Evolutionary conservation across 2,888 invertebrate species (phyloP), one percentile per base, ranked within the genome.

Genomic region (Bombylius major): DNA sequence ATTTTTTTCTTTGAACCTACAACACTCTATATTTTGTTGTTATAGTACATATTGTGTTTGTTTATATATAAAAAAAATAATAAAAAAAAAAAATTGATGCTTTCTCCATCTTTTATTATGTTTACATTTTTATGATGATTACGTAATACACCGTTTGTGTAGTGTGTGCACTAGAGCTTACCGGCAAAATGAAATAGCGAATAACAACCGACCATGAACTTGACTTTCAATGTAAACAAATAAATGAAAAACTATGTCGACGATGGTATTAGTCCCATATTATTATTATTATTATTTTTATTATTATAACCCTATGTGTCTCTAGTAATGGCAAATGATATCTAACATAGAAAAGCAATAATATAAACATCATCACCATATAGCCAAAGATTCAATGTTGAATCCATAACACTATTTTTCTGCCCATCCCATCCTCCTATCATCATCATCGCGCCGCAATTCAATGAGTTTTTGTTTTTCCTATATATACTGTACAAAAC

Each of bases 191-290:
- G 58, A 60, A 56, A 57, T 56, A 60, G 59, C 57, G 58, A 61
- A 62, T 57, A 60, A 60, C 54, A 61, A 61, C 56, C 62, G 62
- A 59, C 62, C 62, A 58, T 62, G 62, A 62, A 62, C 59, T 61
- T 62, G 61, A 61, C 59, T 62, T 61, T 59, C 58, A 62, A 60
- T 60, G 59, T 62, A 61, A 60, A 59, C 61, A 62, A 60, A 61
- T 60, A 60, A 58, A 59, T 54, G 56, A 42, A 54, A 61, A 62
- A 61, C 59, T 60, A 58, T 58, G 60, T 62, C 60, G 60, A 60
- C 61, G 58, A 55, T 61, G 54, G 50, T 33, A 45, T 50, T 32
- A 45, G 33, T 52, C 52, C 34, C 23, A 3, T 23, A 36, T 36
- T 36, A 36, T 36, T 36, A 36, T 36, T 6, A 36, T 36, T 6